These are phyloP conservation scores for Cremastobaeus sp. DNA, from an alignment of 2,888 invertebrate genomes.

Conservation along the genomic window DNA sequence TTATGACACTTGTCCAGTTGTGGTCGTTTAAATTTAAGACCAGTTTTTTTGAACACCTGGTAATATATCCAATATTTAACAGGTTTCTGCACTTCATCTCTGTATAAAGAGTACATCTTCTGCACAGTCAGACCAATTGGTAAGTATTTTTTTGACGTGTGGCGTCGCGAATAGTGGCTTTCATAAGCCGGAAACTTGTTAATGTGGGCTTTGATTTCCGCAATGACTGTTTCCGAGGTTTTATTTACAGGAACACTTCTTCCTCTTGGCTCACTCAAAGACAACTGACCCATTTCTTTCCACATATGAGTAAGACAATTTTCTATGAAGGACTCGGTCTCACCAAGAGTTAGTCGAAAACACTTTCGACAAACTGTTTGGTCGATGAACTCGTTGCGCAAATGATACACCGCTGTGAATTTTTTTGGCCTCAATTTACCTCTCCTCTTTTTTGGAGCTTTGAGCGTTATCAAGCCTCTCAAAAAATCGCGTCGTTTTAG, in stretches of 20 bases:
- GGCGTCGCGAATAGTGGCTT: slow-evolving; percentile 1
- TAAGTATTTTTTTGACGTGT: slow-evolving; percentile 13
- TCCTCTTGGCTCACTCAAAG: neutral
- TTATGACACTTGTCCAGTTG: slow-evolving; percentile 42
- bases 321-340: slow-evolving; percentile 1
- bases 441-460: neutral
- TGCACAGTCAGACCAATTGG: neutral
- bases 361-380: slow-evolving; percentile 5
- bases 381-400: neutral
- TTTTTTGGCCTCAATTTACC: neutral
- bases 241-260: neutral
- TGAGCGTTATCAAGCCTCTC: neutral
- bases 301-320: neutral
- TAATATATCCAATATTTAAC: neutral
- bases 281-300: neutral
- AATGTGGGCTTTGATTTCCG: neutral
- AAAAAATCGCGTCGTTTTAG: neutral
- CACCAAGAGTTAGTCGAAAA: slow-evolving; percentile 1
- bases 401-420: slow-evolving; percentile 4
- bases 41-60: neutral
- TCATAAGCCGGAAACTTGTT: slow-evolving; percentile 2
- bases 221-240: neutral
- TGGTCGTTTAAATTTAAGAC: slow-evolving; percentile 10
- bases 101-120: slow-evolving; percentile 12
- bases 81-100: neutral